A percentile compares a stretch with the other conserved stretches of the same genome.
These are phyloP conservation scores for Fukomys damarensis DNA, from an alignment of 2,113 vertebrate species.

Conservation along the genomic window DNA sequence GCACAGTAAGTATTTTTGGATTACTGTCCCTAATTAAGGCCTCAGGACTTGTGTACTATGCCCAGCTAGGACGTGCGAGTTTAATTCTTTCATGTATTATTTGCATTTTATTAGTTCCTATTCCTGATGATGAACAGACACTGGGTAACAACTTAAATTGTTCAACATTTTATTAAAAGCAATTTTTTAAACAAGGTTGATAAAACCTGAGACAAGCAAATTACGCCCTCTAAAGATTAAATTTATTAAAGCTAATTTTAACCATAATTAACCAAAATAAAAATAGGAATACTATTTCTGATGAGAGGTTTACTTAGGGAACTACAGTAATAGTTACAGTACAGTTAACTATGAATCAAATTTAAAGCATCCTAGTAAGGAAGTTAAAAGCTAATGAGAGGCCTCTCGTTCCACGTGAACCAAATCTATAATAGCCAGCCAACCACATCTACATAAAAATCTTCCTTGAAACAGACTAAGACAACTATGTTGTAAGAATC, in stretches of 20 bases:
- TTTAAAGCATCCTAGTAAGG: slow-evolving; percentile 14
- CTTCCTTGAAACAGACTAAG: not conserved
- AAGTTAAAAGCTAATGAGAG: not conserved
- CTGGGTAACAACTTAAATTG: not conserved
- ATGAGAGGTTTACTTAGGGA: slow-evolving; percentile 6
- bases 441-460: not conserved
- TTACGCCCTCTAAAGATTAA: not conserved
- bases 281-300: not conserved
- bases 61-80: not conserved
- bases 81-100: not conserved
- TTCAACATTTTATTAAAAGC: slow-evolving; percentile 16
- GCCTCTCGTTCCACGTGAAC: not conserved
- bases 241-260: slow-evolving; percentile 25
- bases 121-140: slow-evolving; percentile 4
- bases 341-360: not conserved
- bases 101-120: not conserved
- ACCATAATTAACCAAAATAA: not conserved
- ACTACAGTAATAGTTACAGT: not conserved
- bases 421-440: not conserved
- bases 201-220: slow-evolving; percentile 48
- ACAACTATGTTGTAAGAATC: not conserved
- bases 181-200: not conserved
- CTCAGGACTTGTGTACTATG: not conserved
- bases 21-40: not conserved
- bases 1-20: not conserved